Evolutionary conservation across 2,797 vertebrate genomes (phyloP), one percentile per base, ranked within the genome.

Genomic region (Anguilla marmorata): DNA sequence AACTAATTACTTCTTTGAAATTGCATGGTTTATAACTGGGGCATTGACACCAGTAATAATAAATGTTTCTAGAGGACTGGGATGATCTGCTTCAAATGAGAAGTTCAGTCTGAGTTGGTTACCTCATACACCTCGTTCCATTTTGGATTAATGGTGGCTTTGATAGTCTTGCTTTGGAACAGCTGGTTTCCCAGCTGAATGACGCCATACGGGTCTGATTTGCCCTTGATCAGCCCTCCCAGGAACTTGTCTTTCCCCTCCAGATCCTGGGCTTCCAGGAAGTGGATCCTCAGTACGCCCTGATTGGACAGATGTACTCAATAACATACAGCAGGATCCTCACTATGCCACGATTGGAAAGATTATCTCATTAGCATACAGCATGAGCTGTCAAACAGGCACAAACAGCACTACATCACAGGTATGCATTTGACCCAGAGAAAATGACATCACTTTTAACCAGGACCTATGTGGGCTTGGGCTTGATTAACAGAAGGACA

Each of bases 111-210:
- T 3, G 45, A 12, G 45, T 9, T 41, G 27, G 48, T 66, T 93
- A 99, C 99, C 98, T 99, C 99, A 50, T 97, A 99, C 80, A 99
- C 97, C 93, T 99, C 98, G 69, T 98, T 98, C 99, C 99, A 99
- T 87, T 98, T 98, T 1, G 99, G 99, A 92, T 97, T 96, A 9
- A 99, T 97, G 92, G 96, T 97, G 94, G 98, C 97, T 92, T 99
- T 99, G 92, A 99, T 95, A 48, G 98, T 97, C 92, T 98, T 99
- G 95, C 97, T 99, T 93, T 98, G 98, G 93, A 99, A 99, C 90
- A 97, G 93, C 89, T 99, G 98, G 93, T 96, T 99, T 90, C 98
- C 97, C 0, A 99, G 95, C 89, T 97, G 97, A 87, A 99, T 92
- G 69, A 99, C 91, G 52, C 98, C 98, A 1, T 99, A 99, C 0